Conservation (phyloP, 2,888 invertebrate species). For the Elgonia sp. region DNA sequence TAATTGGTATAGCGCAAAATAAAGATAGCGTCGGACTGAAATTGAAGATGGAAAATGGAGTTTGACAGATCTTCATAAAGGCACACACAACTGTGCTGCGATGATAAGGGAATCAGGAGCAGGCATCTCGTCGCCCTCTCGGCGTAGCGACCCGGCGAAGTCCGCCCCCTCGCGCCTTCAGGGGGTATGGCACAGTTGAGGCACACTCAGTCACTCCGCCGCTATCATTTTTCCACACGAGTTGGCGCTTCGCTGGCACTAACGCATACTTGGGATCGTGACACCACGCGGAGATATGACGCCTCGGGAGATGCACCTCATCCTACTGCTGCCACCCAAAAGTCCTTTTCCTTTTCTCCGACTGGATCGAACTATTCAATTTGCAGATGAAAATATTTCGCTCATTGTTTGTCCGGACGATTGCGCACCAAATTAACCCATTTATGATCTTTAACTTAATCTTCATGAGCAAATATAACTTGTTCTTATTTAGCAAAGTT, state of each 20-base stretch:
- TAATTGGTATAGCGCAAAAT: slow-evolving; percentile 52
- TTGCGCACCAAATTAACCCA: slow-evolving; percentile 41
- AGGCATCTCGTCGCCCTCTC: slow-evolving; percentile 87
- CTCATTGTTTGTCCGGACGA: slow-evolving; percentile 43
- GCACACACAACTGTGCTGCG: slow-evolving; percentile 86
- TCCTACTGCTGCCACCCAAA: slow-evolving; percentile 43
- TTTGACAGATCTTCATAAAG: slow-evolving; percentile 87
- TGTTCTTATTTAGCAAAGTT: too few species aligned
- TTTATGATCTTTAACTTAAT: neutral
- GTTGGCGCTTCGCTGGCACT: slow-evolving; percentile 77
- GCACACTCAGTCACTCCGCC: slow-evolving; percentile 68
- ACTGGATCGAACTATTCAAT: slow-evolving; percentile 62
- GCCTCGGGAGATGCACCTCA: slow-evolving; percentile 62
- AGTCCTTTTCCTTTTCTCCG: slow-evolving; percentile 53
- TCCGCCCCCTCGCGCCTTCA: slow-evolving; percentile 61
- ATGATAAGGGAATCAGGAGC: slow-evolving; percentile 86
- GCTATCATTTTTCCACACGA: slow-evolving; percentile 89
- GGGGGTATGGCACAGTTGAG: slow-evolving; percentile 52
- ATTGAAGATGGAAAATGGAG: slow-evolving; percentile 79
- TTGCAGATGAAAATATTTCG: slow-evolving; percentile 62
- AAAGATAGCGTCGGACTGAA: slow-evolving; percentile 50
- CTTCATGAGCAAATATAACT: too few species aligned
- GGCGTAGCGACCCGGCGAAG: slow-evolving; percentile 63
- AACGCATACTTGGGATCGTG: slow-evolving; percentile 76
- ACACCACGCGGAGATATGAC: slow-evolving; percentile 70